Evolutionary conservation across 2,888 invertebrate genomes (phyloP).

Genomic region (Drosophila basisetae): DNA sequence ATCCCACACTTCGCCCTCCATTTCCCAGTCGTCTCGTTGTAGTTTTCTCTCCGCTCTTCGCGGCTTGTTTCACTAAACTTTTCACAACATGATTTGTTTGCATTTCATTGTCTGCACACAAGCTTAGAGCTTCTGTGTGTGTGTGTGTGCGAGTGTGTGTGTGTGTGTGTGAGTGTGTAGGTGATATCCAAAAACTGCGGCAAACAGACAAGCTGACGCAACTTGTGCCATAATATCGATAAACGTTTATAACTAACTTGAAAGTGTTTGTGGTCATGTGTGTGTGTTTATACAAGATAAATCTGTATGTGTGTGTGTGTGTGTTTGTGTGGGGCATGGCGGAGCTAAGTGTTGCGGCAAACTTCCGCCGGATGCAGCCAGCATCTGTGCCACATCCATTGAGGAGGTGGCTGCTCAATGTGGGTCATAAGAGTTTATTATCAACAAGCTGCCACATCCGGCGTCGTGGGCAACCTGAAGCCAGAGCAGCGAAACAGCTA

Average conservation of each 20-base stretch:
- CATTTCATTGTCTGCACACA: conserved; percentile 68
- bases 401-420: conserved; percentile 38
- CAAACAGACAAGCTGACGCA: conserved; percentile 40
- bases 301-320: conserved; percentile 1
- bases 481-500: conserved; percentile 26
- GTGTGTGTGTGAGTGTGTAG: conserved; percentile 3
- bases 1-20: not conserved
- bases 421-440: conserved; percentile 81
- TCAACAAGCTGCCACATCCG: conserved; percentile 79
- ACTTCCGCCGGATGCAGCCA: conserved; percentile 76
- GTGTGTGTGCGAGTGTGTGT: not conserved
- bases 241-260: conserved; percentile 79
- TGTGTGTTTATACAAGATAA: conserved; percentile 8
- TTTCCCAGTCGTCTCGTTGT: not conserved
- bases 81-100: conserved; percentile 60
- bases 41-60: conserved; percentile 41
- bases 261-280: conserved; percentile 59
- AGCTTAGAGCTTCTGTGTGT: not conserved
- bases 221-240: conserved; percentile 70
- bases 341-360: conserved; percentile 65
- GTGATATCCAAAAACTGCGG: conserved; percentile 32
- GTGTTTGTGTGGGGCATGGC: not conserved
- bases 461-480: conserved; percentile 65
- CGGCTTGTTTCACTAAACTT: conserved; percentile 56
- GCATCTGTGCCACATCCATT: conserved; percentile 55